These are phyloP conservation scores for Dipodomys merriami DNA, from an alignment of 2,113 vertebrate species.

Conservation along the genomic window DNA sequence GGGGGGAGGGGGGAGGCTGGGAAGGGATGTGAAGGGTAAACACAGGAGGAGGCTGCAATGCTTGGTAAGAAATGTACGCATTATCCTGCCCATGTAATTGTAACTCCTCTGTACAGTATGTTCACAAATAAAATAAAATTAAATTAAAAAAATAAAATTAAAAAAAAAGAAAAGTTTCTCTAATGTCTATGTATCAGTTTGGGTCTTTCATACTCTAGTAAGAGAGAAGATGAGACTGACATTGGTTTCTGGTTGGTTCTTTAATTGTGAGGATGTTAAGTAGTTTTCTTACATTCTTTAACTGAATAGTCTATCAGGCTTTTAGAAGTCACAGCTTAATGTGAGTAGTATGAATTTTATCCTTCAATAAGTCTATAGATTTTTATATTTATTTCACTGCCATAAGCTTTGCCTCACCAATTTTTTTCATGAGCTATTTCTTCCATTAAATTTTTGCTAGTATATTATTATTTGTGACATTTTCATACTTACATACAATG, in stretches of 20 bases:
- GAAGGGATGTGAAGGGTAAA: too few relatives aligned
- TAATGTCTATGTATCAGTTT: not conserved
- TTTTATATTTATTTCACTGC: constrained; percentile 18
- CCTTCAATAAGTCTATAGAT: not conserved
- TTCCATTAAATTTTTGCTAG: not conserved
- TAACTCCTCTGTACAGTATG: too few relatives aligned
- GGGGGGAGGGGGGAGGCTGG: too few relatives aligned
- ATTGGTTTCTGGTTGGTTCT: constrained; percentile 15
- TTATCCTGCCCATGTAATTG: too few relatives aligned
- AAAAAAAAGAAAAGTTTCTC: not conserved
- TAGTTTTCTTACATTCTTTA: not conserved
- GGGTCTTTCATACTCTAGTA: not conserved
- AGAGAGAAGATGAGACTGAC: not conserved
- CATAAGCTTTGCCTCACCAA: constrained; percentile 14
- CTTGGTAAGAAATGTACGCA: too few relatives aligned
- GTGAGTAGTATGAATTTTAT: not conserved
- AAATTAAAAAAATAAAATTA: too few relatives aligned
- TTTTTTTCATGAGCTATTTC: constrained; percentile 44
- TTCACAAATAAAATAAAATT: too few relatives aligned
- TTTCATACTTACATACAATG: too few relatives aligned
- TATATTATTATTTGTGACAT: too few relatives aligned
- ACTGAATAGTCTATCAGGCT: not conserved
- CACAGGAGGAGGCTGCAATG: too few relatives aligned
- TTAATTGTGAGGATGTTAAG: constrained; percentile 29
- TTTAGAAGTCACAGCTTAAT: constrained; percentile 39